phyloP scores from a whole-genome alignment of 2,888 invertebrate species.

The Apamea anceps region DNA sequence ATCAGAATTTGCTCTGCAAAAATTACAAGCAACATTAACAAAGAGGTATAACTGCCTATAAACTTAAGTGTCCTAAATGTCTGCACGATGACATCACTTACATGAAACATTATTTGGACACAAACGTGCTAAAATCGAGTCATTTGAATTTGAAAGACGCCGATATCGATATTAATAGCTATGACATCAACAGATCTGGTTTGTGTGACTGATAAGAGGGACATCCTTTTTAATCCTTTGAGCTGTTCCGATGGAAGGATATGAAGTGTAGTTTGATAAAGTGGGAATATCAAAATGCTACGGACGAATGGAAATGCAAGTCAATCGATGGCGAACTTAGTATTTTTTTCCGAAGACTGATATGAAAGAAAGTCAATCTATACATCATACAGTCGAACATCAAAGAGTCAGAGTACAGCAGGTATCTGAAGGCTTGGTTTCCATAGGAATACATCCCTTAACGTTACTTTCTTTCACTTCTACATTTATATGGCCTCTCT shows the following conservation, averaged over 20 bases:
- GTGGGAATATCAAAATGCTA: neutral
- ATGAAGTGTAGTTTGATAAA: neutral
- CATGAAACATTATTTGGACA: constrained; percentile 42
- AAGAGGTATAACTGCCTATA: constrained; percentile 6
- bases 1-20: neutral
- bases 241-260: neutral
- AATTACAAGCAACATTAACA: neutral
- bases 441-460: neutral
- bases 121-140: constrained; percentile 46
- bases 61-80: constrained; percentile 37
- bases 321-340: neutral
- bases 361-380: neutral
- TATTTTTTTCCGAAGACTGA: neutral
- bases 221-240: constrained; percentile 24
- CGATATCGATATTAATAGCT: constrained; percentile 33
- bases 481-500: neutral
- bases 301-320: neutral
- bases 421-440: neutral
- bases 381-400: neutral
- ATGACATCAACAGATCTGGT: constrained; percentile 51
- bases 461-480: neutral
- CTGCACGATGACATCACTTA: constrained; percentile 42
- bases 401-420: neutral
- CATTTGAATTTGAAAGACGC: constrained; percentile 51
- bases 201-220: constrained; percentile 13